Conservation (phyloP, 2,113 vertebrate genomes). For the Lepisosteus osseus region DNA sequence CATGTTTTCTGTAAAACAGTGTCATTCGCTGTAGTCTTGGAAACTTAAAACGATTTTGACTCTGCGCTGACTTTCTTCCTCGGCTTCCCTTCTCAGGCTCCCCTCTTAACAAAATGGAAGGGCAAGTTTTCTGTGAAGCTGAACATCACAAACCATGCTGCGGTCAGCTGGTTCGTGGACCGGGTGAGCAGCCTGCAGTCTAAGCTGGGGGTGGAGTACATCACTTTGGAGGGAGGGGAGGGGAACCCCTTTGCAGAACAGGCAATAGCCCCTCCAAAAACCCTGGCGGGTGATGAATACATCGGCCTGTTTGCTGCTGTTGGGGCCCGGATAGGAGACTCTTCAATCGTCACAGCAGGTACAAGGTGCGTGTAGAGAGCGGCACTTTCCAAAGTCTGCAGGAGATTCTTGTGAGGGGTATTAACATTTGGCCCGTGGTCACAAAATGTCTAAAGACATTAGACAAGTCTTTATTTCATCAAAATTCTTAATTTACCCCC, state of each 20-base stretch:
- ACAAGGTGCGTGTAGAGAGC: constrained; percentile 59
- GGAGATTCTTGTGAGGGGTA: too few species aligned
- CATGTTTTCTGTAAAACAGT: too few species aligned
- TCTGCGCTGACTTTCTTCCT: neutral
- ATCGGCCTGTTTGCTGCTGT: constrained; percentile 58
- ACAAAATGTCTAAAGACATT: too few species aligned
- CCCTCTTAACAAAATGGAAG: constrained; percentile 75
- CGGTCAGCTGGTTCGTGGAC: constrained; percentile 75
- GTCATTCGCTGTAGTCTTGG: too few species aligned
- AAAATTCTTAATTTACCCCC: too few species aligned
- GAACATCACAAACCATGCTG: constrained; percentile 74
- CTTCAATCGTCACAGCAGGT: constrained; percentile 70
- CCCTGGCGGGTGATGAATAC: constrained; percentile 66
- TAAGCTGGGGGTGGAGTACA: constrained; percentile 67
- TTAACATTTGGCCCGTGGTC: too few species aligned
- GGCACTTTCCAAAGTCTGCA: too few species aligned
- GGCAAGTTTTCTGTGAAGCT: constrained; percentile 77
- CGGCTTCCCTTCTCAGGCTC: constrained; percentile 53
- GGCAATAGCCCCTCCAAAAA: constrained; percentile 36
- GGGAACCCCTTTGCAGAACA: constrained; percentile 71
- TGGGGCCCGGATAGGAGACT: constrained; percentile 65
- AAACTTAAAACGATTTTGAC: too few species aligned
- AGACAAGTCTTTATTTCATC: too few species aligned
- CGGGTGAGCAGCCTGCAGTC: constrained; percentile 60
- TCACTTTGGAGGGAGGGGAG: constrained; percentile 73